phyloP scores from a whole-genome alignment of 2,797 vertebrate species.

The Myotis myotis region DNA sequence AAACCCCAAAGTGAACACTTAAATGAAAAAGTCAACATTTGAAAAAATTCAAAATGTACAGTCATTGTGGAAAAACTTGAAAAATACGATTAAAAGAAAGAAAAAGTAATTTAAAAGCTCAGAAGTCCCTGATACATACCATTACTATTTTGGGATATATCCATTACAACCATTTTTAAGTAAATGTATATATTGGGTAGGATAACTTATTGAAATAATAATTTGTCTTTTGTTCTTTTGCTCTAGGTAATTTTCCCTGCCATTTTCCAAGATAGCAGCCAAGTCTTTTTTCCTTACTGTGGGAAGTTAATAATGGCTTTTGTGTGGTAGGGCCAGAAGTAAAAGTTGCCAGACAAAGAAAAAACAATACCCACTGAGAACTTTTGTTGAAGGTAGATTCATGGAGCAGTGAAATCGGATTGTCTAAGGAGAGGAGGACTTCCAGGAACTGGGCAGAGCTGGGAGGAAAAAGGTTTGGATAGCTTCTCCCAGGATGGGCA shows the following conservation, averaged over 20 bases:
- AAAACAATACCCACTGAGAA: not conserved
- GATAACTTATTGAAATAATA: constrained; percentile 43
- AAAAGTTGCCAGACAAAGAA: constrained; percentile 29
- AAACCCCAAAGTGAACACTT: not conserved
- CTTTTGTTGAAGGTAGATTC: constrained; percentile 8
- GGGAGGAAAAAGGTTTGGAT: not conserved
- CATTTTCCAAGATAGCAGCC: constrained; percentile 17
- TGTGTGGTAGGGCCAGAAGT: constrained; percentile 4
- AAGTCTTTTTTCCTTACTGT: constrained; percentile 8
- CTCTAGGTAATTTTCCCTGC: constrained; percentile 23
- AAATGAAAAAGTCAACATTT: constrained; percentile 32
- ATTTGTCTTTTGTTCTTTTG: constrained; percentile 54
- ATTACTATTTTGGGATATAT: constrained; percentile 17
- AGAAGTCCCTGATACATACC: not conserved
- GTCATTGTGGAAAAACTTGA: constrained; percentile 38
- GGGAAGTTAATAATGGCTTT: constrained; percentile 43
- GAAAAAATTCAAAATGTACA: not conserved
- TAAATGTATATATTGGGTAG: not conserved
- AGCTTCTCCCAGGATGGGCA: not conserved
- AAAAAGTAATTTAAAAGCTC: not conserved
- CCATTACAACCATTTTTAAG: not conserved
- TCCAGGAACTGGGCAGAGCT: not conserved
- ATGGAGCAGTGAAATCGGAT: not conserved
- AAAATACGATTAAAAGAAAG: constrained; percentile 7
- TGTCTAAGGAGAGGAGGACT: not conserved